A percentile compares a stretch with the other conserved stretches of the same genome.
phyloP scores from a whole-genome alignment of 2,888 invertebrate species.

The Chalcosyrphus nemorum region DNA sequence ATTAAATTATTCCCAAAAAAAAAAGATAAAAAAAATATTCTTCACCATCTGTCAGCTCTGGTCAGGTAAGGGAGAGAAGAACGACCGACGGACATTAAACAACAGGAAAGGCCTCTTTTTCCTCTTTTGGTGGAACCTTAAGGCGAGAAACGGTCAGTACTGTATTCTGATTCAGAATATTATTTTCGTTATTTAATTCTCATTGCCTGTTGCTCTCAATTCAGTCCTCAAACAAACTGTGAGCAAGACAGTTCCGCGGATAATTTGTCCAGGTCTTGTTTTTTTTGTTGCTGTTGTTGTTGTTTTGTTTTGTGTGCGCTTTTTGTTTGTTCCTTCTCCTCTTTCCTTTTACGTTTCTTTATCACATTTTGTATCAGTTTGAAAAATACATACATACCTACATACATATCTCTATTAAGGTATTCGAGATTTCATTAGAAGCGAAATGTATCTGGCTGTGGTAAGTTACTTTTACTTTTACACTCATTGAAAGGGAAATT shows the following conservation, averaged over 20 bases:
- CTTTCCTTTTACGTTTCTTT: not conserved
- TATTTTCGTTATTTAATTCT: slow-evolving; percentile 66
- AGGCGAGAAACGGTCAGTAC: slow-evolving; percentile 5
- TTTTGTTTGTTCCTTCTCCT: slow-evolving; percentile 7
- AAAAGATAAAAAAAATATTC: no score
- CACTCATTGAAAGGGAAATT: slow-evolving; percentile 2
- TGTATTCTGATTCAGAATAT: no score
- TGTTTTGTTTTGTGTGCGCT: no score
- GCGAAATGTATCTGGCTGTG: slow-evolving; percentile 36
- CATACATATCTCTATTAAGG: no score
- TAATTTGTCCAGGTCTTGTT: slow-evolving; percentile 2
- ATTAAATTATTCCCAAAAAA: slow-evolving; percentile 29
- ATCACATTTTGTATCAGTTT: not conserved
- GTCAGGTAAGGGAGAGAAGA: not conserved
- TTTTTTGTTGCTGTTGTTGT: no score
- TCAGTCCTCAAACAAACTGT: slow-evolving; percentile 63
- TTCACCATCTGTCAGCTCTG: slow-evolving; percentile 12
- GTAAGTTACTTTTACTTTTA: slow-evolving; percentile 52
- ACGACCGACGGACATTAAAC: slow-evolving; percentile 8
- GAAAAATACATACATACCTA: no score
- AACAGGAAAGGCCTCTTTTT: slow-evolving; percentile 16
- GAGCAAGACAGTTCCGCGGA: slow-evolving; percentile 48
- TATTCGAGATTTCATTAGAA: not conserved
- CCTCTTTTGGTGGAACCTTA: slow-evolving; percentile 6
- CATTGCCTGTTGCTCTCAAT: slow-evolving; percentile 38